A percentile compares a stretch with the other conserved stretches of the same genome.
These are phyloP conservation scores for Meda fulgida DNA, from an alignment of 2,797 vertebrate species.

Conservation along the genomic window DNA sequence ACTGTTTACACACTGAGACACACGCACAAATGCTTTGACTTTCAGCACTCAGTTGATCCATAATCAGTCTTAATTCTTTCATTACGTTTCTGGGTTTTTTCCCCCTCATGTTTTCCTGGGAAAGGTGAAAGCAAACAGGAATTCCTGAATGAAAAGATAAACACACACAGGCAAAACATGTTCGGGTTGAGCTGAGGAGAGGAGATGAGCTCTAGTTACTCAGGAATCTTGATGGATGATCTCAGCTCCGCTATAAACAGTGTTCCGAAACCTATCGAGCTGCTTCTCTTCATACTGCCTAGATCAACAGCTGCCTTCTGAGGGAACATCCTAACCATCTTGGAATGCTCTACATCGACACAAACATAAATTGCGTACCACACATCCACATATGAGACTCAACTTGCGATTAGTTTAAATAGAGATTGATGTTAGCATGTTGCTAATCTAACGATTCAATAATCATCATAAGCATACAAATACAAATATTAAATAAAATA, in stretches of 20 bases:
- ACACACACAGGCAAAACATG: constrained; percentile 46
- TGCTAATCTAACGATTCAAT: not conserved
- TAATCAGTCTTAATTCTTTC: constrained; percentile 75
- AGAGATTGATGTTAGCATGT: not conserved
- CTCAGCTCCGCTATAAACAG: not conserved
- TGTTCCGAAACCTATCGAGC: not conserved
- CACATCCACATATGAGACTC: not conserved
- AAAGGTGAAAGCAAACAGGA: constrained; percentile 80
- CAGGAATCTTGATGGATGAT: constrained; percentile 34
- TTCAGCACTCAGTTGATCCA: constrained; percentile 69
- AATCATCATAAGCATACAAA: not conserved
- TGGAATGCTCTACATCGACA: not conserved
- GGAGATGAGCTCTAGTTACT: constrained; percentile 41
- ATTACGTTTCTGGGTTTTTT: constrained; percentile 77
- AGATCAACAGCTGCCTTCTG: not conserved
- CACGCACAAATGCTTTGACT: constrained; percentile 55
- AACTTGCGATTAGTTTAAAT: not conserved
- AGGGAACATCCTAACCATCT: not conserved
- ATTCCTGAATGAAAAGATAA: constrained; percentile 78
- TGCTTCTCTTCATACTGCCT: not conserved
- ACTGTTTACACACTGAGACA: constrained; percentile 5
- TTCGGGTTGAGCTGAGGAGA: constrained; percentile 32
- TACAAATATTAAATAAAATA: not conserved
- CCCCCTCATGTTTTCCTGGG: constrained; percentile 69
- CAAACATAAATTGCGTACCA: not conserved